Evolutionary conservation across 2,888 invertebrate species (phyloP).

Genomic region (Platycnemis pennipes): DNA sequence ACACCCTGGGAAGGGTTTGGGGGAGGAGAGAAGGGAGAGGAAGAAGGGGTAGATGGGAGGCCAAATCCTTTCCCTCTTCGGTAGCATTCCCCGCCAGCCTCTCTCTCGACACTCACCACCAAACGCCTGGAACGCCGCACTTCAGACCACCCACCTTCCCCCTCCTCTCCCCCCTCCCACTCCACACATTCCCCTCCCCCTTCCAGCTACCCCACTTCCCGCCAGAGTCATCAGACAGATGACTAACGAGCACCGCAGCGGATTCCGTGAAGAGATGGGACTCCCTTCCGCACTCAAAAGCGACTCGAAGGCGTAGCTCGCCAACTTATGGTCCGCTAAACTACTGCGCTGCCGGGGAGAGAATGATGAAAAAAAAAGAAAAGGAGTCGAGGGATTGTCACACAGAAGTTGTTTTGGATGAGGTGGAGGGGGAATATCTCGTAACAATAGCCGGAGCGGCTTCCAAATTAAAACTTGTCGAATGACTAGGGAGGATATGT

Average conservation of each 20-base stretch:
- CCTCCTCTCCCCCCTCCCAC: background rate
- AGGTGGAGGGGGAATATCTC: background rate
- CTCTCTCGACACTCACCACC: background rate
- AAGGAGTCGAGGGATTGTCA: background rate
- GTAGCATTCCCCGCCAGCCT: background rate
- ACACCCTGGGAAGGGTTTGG: background rate
- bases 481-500: background rate
- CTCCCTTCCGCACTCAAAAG: slow-evolving; percentile 55
- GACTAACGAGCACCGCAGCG: slow-evolving; percentile 62
- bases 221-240: slow-evolving; percentile 65
- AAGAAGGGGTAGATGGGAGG: no score
- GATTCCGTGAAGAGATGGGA: slow-evolving; percentile 59
- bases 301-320: slow-evolving; percentile 10
- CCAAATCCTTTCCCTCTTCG: no score
- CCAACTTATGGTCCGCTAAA: slow-evolving; percentile 18
- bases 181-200: background rate
- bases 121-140: background rate
- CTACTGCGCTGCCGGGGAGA: background rate
- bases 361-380: no score
- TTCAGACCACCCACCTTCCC: background rate
- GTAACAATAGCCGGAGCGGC: background rate
- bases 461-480: background rate
- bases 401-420: background rate
- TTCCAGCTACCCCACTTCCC: slow-evolving; percentile 53
- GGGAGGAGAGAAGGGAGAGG: background rate